A percentile compares a stretch with the other conserved stretches of the same genome.
Conservation (phyloP, 1,140 invertebrate genomes). For the Aphelinus atriplicis region DNA sequence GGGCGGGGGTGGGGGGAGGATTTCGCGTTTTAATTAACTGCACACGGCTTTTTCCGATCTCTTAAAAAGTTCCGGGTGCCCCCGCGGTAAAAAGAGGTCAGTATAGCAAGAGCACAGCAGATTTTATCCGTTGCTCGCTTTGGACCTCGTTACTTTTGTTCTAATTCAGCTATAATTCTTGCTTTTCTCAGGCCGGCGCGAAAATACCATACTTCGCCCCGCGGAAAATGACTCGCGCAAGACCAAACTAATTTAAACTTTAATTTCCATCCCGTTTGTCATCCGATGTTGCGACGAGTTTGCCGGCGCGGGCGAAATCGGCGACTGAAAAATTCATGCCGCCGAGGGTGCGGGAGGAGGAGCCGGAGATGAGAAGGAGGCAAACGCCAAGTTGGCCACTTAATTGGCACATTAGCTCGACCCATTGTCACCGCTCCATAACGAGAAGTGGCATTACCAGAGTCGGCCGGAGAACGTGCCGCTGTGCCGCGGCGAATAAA, state of each 20-base stretch:
- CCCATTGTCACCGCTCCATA: constrained; percentile 31
- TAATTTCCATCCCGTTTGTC: constrained; percentile 44
- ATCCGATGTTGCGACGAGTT: constrained; percentile 33
- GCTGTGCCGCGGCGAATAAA: constrained; percentile 7
- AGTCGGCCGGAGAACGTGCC: constrained; percentile 12
- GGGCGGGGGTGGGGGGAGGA: too few species aligned
- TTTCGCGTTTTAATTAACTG: constrained; percentile 27
- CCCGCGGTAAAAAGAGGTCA: background rate
- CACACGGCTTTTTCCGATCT: constrained; percentile 21
- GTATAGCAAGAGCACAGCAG: background rate
- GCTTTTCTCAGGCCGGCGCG: constrained; percentile 12
- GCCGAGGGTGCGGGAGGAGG: constrained; percentile 12
- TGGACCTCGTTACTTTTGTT: constrained; percentile 33
- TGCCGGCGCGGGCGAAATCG: constrained; percentile 6
- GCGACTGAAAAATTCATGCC: constrained; percentile 39
- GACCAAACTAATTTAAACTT: constrained; percentile 43
- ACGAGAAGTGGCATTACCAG: constrained; percentile 13
- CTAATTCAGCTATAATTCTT: constrained; percentile 37
- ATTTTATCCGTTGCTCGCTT: constrained; percentile 24
- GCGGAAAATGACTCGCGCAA: constrained; percentile 35
- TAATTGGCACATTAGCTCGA: constrained; percentile 40
- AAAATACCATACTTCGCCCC: constrained; percentile 32
- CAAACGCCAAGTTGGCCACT: constrained; percentile 22
- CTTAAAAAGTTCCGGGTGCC: constrained; percentile 10
- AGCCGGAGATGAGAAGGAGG: constrained; percentile 1